Evolutionary conservation across 2,113 vertebrate species (phyloP).

Genomic region (Onychorhynchus coronatus): DNA sequence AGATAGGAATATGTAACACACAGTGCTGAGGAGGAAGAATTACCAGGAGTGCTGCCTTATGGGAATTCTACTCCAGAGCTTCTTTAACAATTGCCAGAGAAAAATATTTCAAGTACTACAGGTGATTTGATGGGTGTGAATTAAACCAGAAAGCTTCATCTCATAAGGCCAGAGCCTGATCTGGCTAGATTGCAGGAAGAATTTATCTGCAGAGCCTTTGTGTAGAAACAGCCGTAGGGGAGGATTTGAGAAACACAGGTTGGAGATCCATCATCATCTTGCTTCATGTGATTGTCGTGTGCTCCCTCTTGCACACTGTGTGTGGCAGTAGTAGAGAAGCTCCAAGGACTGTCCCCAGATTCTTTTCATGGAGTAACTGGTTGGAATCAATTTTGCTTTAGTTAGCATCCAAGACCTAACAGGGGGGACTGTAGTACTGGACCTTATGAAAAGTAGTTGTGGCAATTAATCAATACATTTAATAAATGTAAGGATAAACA

Average conservation of each 20-base stretch:
- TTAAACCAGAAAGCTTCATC: not conserved
- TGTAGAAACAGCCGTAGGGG: not conserved
- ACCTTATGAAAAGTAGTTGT: not conserved
- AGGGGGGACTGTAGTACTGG: no score
- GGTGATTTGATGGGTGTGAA: not conserved
- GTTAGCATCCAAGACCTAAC: not conserved
- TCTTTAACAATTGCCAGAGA: not conserved
- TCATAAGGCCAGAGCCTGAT: not conserved
- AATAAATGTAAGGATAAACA: not conserved
- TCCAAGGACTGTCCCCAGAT: not conserved
- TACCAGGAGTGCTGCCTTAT: not conserved
- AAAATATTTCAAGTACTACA: not conserved
- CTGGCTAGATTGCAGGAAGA: not conserved
- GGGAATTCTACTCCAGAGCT: not conserved
- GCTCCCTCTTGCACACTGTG: accelerated
- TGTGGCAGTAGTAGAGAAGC: not conserved
- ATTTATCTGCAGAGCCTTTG: not conserved
- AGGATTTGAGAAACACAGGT: not conserved
- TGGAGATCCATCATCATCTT: not conserved
- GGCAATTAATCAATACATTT: not conserved
- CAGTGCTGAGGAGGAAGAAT: not conserved
- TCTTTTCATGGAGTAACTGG: accelerated
- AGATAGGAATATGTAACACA: not conserved
- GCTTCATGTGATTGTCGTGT: not conserved
- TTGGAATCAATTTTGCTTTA: not conserved